Conservation (phyloP, 2,113 vertebrate species). For the Empidonax traillii region DNA sequence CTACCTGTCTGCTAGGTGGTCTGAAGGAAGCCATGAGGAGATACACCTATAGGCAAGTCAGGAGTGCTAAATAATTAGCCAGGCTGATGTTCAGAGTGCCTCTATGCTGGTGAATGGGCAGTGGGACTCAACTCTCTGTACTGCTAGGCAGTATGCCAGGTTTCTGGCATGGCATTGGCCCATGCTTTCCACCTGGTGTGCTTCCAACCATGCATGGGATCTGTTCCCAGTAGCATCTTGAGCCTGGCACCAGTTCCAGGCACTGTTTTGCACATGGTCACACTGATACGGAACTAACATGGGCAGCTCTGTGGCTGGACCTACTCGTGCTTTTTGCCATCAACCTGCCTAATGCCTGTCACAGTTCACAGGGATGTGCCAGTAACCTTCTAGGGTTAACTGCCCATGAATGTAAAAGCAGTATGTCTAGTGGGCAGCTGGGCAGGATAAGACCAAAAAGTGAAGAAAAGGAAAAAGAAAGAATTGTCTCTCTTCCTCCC, state of each 20-base stretch:
- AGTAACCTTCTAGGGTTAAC: neutral
- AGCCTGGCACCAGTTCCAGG: neutral
- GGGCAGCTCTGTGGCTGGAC: neutral
- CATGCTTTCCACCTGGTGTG: neutral
- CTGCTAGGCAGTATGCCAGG: neutral
- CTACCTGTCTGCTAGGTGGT: neutral
- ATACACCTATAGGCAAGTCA: neutral
- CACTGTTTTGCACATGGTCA: neutral
- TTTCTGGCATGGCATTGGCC: neutral
- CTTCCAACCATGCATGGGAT: neutral
- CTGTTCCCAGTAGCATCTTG: neutral
- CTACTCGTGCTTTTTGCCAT: neutral
- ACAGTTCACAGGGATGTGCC: neutral
- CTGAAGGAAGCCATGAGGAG: neutral
- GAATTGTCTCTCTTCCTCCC: neutral
- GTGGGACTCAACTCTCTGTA: neutral
- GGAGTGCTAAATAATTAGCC: neutral
- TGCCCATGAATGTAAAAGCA: neutral
- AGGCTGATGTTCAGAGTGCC: neutral
- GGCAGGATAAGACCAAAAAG: neutral
- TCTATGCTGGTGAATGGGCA: fast-evolving
- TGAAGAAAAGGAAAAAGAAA: neutral
- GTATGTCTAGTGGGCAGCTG: neutral
- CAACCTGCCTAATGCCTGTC: neutral
- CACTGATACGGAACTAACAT: neutral